phyloP scores from a whole-genome alignment of 2,113 vertebrate species.

The Hyla sarda region DNA sequence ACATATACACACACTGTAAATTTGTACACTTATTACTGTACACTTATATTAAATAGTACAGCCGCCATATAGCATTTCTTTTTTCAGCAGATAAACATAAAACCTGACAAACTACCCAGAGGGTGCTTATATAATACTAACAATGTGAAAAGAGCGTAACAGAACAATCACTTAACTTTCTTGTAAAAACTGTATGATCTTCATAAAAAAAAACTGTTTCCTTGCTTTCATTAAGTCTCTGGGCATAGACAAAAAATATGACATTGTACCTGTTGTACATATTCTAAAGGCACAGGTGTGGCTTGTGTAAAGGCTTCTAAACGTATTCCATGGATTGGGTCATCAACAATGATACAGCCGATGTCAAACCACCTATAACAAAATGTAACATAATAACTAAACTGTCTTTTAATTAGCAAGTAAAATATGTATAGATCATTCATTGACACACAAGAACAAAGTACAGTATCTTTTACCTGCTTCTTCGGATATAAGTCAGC shows the following conservation, averaged over 20 bases:
- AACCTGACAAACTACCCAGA: too few species aligned
- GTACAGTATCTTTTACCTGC: not conserved
- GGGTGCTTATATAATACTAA: too few species aligned
- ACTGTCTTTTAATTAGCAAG: not conserved
- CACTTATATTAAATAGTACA: too few species aligned
- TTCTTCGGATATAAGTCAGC: not conserved
- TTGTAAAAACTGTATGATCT: too few species aligned
- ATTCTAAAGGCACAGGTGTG: slow-evolving; percentile 87
- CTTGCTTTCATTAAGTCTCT: too few species aligned
- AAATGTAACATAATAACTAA: not conserved
- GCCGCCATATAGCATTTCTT: too few species aligned
- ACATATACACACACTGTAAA: too few species aligned
- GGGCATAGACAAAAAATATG: not conserved
- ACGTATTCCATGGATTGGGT: slow-evolving; percentile 84
- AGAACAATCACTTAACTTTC: too few species aligned
- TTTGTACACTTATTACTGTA: too few species aligned
- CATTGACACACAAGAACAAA: not conserved
- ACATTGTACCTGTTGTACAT: slow-evolving; percentile 80
- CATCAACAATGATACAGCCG: slow-evolving; percentile 92
- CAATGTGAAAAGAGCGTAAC: too few species aligned
- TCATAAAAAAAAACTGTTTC: too few species aligned
- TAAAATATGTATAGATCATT: not conserved
- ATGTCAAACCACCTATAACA: slow-evolving; percentile 93
- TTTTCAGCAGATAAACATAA: too few species aligned
- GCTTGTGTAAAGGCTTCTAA: slow-evolving; percentile 93